Conservation (phyloP, 2,113 vertebrate genomes). For the Epinephelus fuscoguttatus region DNA sequence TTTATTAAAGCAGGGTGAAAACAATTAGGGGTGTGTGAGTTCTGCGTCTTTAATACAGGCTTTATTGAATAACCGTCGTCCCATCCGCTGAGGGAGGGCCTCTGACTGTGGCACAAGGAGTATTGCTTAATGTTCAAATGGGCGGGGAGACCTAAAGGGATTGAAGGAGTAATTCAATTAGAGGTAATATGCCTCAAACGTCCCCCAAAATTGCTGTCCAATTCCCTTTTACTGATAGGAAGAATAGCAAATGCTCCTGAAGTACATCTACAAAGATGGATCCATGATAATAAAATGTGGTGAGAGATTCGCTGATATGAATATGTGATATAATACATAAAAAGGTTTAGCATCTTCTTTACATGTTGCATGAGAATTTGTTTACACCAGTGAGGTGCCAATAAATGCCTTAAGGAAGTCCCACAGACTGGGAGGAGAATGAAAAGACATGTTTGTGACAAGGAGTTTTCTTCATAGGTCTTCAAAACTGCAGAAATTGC, state of each 20-base stretch:
- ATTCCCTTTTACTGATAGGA: constrained; percentile 61
- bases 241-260: constrained; percentile 29
- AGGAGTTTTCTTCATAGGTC: background rate
- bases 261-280: constrained; percentile 23
- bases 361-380: constrained; percentile 16
- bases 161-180: constrained; percentile 78
- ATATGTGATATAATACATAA: background rate
- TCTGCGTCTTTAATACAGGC: constrained; percentile 67
- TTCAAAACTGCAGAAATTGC: background rate
- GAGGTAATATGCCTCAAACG: constrained; percentile 69
- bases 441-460: background rate
- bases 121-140: constrained; percentile 65
- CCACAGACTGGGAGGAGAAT: constrained; percentile 1
- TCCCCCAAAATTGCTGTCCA: constrained; percentile 57
- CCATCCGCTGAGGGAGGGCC: constrained; percentile 54
- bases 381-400: background rate
- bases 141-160: constrained; percentile 56
- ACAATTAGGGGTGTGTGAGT: constrained; percentile 73
- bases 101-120: constrained; percentile 66
- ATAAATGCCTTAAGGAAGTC: background rate
- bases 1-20: constrained; percentile 81
- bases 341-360: background rate
- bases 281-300: constrained; percentile 4
- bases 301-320: background rate
- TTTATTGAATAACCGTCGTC: constrained; percentile 73